These are phyloP conservation scores for Gracilinanus agilis DNA, from an alignment of 2,113 vertebrate species.

Conservation along the genomic window DNA sequence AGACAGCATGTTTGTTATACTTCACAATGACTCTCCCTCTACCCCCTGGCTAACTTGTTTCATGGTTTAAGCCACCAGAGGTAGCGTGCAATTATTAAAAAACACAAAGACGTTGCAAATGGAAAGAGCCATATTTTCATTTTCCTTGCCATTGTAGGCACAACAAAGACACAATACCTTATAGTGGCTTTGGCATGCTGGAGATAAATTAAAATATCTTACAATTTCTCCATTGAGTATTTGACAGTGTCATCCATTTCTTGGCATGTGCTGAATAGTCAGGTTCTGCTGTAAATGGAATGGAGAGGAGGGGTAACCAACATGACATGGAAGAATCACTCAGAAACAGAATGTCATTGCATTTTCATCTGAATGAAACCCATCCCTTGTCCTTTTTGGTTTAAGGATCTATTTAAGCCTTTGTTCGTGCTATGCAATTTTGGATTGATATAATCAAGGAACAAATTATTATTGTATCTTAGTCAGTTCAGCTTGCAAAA, in stretches of 20 bases:
- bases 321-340: background rate
- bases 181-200: conserved; percentile 30
- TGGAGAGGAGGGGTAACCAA: background rate
- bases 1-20: background rate
- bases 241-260: background rate
- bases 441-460: background rate
- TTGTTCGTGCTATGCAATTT: background rate
- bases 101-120: conserved; percentile 15
- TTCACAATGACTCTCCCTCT: background rate
- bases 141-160: conserved; percentile 36
- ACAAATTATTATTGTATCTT: background rate
- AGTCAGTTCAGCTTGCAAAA: background rate
- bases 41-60: background rate
- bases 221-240: background rate
- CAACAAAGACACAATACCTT: conserved; percentile 22
- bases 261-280: background rate
- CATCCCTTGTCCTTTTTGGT: background rate
- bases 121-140: conserved; percentile 29
- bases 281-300: background rate
- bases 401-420: background rate
- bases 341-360: background rate
- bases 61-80: conserved; percentile 14
- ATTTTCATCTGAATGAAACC: background rate
- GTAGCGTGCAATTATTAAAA: background rate
- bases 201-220: conserved; percentile 8